Evolutionary conservation across 1,140 invertebrate species (phyloP).

Genomic region (Trachymyrmex septentrionalis): DNA sequence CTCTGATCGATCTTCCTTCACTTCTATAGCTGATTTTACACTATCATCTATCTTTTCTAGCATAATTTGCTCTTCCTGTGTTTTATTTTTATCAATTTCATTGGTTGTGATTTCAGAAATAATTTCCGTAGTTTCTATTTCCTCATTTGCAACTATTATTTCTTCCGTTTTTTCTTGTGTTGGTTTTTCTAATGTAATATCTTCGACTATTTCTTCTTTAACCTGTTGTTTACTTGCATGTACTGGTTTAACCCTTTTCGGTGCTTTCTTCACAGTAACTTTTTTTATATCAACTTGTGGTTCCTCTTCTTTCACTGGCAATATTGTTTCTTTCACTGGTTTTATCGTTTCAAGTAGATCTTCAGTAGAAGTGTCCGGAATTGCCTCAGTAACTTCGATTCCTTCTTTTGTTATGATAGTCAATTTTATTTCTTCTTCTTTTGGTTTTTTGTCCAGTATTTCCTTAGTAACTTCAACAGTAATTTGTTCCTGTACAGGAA

Average conservation of each 20-base stretch:
- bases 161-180: constrained; percentile 82
- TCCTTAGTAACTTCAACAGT: constrained; percentile 68
- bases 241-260: constrained; percentile 56
- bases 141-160: constrained; percentile 48
- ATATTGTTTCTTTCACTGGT: constrained; percentile 59
- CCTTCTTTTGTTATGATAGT: constrained; percentile 67
- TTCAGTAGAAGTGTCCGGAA: constrained; percentile 41
- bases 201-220: constrained; percentile 73
- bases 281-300: constrained; percentile 64
- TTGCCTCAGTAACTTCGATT: constrained; percentile 53
- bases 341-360: constrained; percentile 67
- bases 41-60: too few relatives aligned
- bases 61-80: constrained; percentile 44
- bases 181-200: constrained; percentile 82
- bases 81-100: constrained; percentile 58
- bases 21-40: too few relatives aligned
- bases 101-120: constrained; percentile 57
- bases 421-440: constrained; percentile 62
- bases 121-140: constrained; percentile 68
- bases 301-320: constrained; percentile 64
- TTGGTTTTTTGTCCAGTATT: constrained; percentile 51
- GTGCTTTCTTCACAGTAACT: constrained; percentile 49
- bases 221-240: constrained; percentile 52
- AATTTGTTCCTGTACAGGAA: constrained; percentile 45
- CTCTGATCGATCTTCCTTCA: constrained; percentile 57